Percentiles rank a stretch among this genome's conserved stretches.
Evolutionary conservation across 2,113 vertebrate genomes (phyloP).

Genomic region (Pseudopodoces humilis): DNA sequence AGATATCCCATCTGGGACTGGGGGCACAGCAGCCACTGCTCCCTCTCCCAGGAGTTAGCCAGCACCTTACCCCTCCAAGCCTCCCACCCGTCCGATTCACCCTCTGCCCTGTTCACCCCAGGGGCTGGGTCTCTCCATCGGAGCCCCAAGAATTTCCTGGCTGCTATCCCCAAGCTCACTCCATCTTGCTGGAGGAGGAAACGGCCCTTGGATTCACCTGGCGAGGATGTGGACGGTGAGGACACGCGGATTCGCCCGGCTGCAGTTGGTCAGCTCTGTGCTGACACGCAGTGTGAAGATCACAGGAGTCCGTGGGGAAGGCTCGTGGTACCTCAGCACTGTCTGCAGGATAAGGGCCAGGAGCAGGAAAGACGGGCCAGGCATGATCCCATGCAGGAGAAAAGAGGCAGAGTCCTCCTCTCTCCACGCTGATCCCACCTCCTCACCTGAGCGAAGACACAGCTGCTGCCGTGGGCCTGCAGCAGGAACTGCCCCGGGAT

Average conservation of each 20-base stretch:
- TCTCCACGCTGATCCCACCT: fast-evolving
- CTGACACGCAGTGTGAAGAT: slow-evolving; percentile 24
- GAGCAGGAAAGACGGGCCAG: neutral
- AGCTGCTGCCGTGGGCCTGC: slow-evolving; percentile 71
- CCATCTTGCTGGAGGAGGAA: neutral
- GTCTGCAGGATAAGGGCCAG: neutral
- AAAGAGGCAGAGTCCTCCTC: neutral
- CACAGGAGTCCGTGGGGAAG: neutral
- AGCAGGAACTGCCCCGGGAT: slow-evolving; percentile 73
- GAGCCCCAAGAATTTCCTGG: neutral
- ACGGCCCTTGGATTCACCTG: slow-evolving; percentile 7
- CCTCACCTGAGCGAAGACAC: slow-evolving; percentile 78
- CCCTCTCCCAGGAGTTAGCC: neutral
- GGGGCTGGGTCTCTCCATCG: fast-evolving
- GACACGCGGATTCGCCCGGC: neutral
- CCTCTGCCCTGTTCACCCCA: neutral
- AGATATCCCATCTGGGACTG: neutral
- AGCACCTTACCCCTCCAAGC: neutral
- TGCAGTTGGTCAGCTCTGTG: slow-evolving; percentile 38
- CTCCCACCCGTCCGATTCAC: neutral
- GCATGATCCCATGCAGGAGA: neutral
- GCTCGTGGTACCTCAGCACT: slow-evolving; percentile 9
- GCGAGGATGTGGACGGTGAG: neutral
- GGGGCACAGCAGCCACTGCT: fast-evolving
- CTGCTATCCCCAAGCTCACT: neutral